phyloP scores from a whole-genome alignment of 1,140 invertebrate species.

The Zaprionus capensis region DNA sequence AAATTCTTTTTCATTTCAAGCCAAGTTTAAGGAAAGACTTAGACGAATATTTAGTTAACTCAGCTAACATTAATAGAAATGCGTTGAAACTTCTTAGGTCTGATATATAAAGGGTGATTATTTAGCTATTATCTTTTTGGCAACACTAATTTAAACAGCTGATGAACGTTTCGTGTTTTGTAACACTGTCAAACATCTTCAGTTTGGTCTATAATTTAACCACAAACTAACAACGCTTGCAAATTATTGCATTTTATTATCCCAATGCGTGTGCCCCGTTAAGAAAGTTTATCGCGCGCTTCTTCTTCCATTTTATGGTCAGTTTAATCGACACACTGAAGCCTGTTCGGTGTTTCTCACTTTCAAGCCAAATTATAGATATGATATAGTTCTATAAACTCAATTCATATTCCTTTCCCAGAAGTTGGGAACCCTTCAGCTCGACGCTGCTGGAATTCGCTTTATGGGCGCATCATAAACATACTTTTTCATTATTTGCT shows the following conservation, averaged over 20 bases:
- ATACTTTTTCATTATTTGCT: conserved; percentile 34
- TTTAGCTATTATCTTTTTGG: too few species aligned
- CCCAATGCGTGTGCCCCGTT: too few species aligned
- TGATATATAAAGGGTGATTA: too few species aligned
- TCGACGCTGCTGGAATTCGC: conserved; percentile 7
- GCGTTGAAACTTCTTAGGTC: neutral
- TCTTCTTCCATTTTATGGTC: too few species aligned
- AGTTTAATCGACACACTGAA: too few species aligned
- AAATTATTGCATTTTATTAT: too few species aligned
- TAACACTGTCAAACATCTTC: too few species aligned
- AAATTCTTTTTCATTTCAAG: neutral
- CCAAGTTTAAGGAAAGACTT: neutral
- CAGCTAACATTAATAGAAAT: neutral
- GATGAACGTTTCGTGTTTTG: too few species aligned
- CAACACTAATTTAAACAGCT: too few species aligned
- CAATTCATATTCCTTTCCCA: neutral
- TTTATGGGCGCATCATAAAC: conserved; percentile 34
- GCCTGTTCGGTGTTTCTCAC: neutral
- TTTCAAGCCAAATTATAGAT: neutral
- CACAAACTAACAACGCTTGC: too few species aligned
- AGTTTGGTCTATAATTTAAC: too few species aligned
- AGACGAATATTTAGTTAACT: neutral
- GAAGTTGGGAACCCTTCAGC: neutral
- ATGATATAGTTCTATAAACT: neutral
- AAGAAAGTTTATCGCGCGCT: too few species aligned